phyloP scores from a whole-genome alignment of 2,888 invertebrate species.

The Ischnura elegans region DNA sequence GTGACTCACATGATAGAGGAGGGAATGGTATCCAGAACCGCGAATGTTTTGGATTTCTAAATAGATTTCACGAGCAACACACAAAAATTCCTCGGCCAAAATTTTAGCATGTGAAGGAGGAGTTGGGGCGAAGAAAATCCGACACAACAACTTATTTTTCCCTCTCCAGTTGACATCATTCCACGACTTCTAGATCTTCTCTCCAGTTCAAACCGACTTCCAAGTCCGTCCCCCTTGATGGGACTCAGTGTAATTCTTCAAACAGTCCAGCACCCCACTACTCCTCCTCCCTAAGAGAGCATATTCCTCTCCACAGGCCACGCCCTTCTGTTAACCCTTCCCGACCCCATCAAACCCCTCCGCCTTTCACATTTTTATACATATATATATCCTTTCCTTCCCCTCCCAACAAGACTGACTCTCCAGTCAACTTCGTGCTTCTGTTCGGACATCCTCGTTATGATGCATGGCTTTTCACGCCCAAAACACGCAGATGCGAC shows the following conservation, averaged over 20 bases:
- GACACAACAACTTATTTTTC: neutral
- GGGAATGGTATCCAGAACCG: neutral
- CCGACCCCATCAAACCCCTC: neutral
- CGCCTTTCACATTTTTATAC: neutral
- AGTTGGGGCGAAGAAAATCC: neutral
- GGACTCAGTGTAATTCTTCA: neutral
- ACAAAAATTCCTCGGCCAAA: neutral
- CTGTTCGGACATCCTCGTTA: neutral
- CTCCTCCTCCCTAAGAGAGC: neutral
- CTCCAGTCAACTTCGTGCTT: slow-evolving; percentile 27
- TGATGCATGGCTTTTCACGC: slow-evolving; percentile 20
- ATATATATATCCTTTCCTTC: neutral
- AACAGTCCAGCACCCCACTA: neutral
- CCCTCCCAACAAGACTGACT: neutral
- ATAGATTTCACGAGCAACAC: neutral
- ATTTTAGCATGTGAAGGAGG: neutral
- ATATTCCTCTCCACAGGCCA: neutral
- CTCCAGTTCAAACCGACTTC: neutral
- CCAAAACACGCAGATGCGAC: neutral
- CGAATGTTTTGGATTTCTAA: neutral
- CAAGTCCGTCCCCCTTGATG: neutral
- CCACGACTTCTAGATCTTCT: neutral
- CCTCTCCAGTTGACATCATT: neutral
- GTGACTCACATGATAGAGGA: neutral
- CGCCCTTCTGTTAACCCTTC: slow-evolving; percentile 20